Conservation (phyloP, 2,797 vertebrate species). For the Hydrolagus colliei region DNA sequence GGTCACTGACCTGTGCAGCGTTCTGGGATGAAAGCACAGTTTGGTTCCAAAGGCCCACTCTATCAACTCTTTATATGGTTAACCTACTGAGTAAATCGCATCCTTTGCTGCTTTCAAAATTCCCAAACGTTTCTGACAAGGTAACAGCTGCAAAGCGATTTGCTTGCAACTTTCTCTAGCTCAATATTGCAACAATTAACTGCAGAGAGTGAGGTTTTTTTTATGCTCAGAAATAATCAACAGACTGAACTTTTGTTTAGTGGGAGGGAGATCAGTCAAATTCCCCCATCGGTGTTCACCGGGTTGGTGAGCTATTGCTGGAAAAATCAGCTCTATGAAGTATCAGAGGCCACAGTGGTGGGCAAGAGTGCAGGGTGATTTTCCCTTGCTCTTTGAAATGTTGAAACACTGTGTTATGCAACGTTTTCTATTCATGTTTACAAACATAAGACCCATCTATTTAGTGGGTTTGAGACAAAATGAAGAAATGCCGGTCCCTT, state of each 20-base stretch:
- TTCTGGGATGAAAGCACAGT: constrained; percentile 24
- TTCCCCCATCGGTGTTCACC: background rate
- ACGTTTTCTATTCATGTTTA: too few species aligned
- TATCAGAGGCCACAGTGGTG: background rate
- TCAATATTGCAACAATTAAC: background rate
- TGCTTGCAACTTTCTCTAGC: background rate
- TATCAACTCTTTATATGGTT: constrained; percentile 22
- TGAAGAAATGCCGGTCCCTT: background rate
- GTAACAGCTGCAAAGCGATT: constrained; percentile 1
- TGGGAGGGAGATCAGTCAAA: background rate
- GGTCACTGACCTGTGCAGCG: constrained; percentile 17
- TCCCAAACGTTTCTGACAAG: constrained; percentile 9
- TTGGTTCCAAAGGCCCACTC: constrained; percentile 25
- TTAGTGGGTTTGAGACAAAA: background rate
- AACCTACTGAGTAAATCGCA: constrained; percentile 5
- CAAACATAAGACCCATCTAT: background rate
- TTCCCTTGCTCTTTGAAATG: background rate
- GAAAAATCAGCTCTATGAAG: background rate
- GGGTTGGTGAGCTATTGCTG: background rate
- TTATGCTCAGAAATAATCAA: background rate
- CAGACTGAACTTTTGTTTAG: background rate
- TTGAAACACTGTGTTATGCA: background rate
- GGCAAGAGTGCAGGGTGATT: background rate
- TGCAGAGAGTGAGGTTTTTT: background rate
- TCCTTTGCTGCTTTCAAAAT: constrained; percentile 8